Conservation (phyloP, 2,113 vertebrate genomes). For the Megaceryle maxima region DNA sequence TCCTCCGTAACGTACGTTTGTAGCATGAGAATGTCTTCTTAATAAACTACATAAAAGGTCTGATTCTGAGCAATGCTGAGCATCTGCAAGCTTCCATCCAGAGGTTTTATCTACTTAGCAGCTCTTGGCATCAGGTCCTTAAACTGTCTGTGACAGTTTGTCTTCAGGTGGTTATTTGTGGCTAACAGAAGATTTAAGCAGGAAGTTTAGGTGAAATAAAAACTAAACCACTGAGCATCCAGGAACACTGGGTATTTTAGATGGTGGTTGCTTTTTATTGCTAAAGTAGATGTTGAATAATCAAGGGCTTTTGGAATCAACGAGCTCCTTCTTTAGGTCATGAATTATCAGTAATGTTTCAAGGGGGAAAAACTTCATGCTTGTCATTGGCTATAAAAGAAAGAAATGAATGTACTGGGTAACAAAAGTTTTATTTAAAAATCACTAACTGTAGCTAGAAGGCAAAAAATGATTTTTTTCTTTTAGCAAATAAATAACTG, state of each 20-base stretch:
- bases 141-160: neutral
- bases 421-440: neutral
- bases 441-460: neutral
- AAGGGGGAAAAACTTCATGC: neutral
- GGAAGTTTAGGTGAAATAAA: neutral
- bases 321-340: neutral
- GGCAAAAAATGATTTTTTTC: neutral
- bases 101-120: neutral
- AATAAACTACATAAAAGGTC: slow-evolving; percentile 66
- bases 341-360: neutral
- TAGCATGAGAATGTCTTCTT: slow-evolving; percentile 75
- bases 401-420: neutral
- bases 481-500: neutral
- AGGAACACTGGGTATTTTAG: neutral
- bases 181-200: neutral
- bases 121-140: slow-evolving; percentile 27
- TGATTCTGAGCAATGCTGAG: slow-evolving; percentile 63
- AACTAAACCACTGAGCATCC: neutral
- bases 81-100: slow-evolving; percentile 12
- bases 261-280: neutral
- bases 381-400: neutral
- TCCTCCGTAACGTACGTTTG: slow-evolving; percentile 69
- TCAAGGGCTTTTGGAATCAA: neutral
- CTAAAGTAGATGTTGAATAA: neutral
- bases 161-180: neutral